phyloP scores from a whole-genome alignment of 2,113 vertebrate genomes.

The Pelvicachromis taeniatus region DNA sequence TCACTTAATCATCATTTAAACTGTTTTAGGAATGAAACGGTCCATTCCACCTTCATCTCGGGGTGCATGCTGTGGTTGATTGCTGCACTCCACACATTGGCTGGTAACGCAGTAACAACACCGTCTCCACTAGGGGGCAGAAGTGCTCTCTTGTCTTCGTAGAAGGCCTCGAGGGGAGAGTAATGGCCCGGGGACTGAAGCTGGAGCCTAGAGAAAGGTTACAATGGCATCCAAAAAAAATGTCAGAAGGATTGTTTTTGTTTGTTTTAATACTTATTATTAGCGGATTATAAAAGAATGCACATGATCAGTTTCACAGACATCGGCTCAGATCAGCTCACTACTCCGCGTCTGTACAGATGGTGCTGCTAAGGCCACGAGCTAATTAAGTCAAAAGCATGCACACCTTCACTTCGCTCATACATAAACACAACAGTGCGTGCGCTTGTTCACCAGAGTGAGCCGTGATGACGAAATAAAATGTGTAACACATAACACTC shows the following conservation, averaged over 20 bases:
- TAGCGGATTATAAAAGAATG: fast-evolving
- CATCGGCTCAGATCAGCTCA: not conserved
- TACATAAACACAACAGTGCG: not conserved
- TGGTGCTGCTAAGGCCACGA: not conserved
- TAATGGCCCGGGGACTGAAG: conserved; percentile 90
- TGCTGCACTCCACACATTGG: conserved; percentile 79
- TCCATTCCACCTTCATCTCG: conserved; percentile 86
- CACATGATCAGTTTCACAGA: not conserved
- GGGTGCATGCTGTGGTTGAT: conserved; percentile 93
- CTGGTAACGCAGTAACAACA: conserved; percentile 68
- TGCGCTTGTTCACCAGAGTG: not conserved
- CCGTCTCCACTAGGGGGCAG: conserved; percentile 74
- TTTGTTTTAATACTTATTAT: too few species aligned
- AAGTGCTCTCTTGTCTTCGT: conserved; percentile 92
- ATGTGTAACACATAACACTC: not conserved
- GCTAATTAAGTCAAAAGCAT: not conserved
- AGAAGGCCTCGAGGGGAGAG: conserved; percentile 90
- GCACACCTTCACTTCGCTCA: not conserved
- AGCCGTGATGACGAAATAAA: not conserved
- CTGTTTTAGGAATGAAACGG: not conserved
- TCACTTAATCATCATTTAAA: not conserved
- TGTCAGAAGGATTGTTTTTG: too few species aligned
- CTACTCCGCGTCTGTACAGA: not conserved
- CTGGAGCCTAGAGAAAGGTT: conserved; percentile 79
- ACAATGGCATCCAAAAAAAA: not conserved